Base-by-base conservation (phyloP, 2,888 invertebrate genomes). In the Brachycybe producta region DNA sequence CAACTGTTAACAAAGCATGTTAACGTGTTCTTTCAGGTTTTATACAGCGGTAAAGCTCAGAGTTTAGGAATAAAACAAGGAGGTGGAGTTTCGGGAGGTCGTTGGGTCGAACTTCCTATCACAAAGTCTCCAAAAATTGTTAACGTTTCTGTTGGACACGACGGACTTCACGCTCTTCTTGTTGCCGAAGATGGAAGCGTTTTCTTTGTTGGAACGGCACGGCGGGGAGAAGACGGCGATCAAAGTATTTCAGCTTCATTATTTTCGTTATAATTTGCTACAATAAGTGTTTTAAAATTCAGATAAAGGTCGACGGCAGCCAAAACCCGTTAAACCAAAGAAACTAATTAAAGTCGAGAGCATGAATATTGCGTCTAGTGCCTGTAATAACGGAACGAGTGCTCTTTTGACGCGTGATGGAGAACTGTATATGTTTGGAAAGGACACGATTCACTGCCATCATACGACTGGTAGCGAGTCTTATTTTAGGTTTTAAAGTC, bases 381-480 rank as follows among this genome's bases (percentile, higher is more conserved):
- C 92, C 0, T 92, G 92, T 64, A 95, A 94, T 68, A 88, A 90
- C 68, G 94, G 92, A 4, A 87, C 91, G 2, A 87, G 91, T 8
- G 94, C 92, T 3, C 75, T 95, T 54, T 84, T 95, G 0, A 88
- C 90, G 1, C 79, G 83, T 61, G 84, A 85, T 49, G 97, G 97
- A 0, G 81, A 84, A 61, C 71, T 95, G 34, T 77, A 86, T 50
- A 85, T 97, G 82, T 94, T 86, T 67, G 94, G 95, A 38, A 94
- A 94, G 66, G 94, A 95, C 67, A 84, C 82, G 11, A 77, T 82
- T 5, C 83, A 88, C 64, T 82, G 83, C 59, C 87, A 90, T 69
- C 71, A 78, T 52, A 62, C 72, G 41, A 74, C 76, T 45, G 76
- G 79, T 69, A 61, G 51, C 47, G 26, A n/a, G n/a, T n/a, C n/a